A percentile compares a stretch with the other conserved stretches of the same genome.
Conservation (phyloP, 2,797 vertebrate species). For the Artibeus lituratus region DNA sequence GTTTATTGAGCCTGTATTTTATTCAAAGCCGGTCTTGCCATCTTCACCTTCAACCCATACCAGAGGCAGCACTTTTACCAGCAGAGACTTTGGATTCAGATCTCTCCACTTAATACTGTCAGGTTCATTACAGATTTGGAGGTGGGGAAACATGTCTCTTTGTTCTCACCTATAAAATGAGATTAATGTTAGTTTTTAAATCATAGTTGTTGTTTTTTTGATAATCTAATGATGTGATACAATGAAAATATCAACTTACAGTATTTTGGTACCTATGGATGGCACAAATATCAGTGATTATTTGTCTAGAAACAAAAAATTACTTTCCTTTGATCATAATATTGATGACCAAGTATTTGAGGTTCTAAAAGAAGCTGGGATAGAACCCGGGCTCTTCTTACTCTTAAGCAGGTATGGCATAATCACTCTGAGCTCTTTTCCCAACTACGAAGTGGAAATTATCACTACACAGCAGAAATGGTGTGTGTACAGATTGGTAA, state of each 20-base stretch:
- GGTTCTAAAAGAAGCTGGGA: background rate
- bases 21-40: background rate
- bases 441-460: background rate
- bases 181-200: background rate
- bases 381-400: background rate
- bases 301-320: background rate
- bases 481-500: accelerated
- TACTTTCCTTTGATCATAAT: background rate
- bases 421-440: background rate
- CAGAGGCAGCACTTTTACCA: background rate
- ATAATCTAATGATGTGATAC: background rate
- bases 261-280: background rate
- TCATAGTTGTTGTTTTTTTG: background rate
- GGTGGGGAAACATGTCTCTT: background rate
- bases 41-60: background rate
- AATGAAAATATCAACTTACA: background rate
- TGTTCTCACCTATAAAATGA: background rate
- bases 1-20: background rate
- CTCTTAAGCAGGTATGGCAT: background rate
- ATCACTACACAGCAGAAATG: background rate
- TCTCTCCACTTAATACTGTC: background rate
- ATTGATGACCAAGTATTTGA: background rate
- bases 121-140: background rate
- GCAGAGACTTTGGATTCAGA: background rate
- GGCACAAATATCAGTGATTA: background rate